phyloP scores from a whole-genome alignment of 2,797 vertebrate species.

The Xenops minutus region DNA sequence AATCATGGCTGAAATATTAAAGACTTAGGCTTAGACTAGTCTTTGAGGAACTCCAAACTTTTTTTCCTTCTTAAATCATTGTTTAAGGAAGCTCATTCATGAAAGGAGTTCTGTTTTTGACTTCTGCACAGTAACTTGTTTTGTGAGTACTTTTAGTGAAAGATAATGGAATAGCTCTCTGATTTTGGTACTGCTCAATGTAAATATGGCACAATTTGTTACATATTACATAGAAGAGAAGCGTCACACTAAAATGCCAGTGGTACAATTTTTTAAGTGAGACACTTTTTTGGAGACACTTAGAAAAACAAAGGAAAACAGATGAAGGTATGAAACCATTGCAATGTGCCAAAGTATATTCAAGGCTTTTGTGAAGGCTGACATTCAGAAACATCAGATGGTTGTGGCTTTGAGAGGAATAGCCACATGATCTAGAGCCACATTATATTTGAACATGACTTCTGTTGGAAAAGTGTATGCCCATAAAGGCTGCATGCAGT shows the following conservation, averaged over 20 bases:
- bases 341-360: not conserved
- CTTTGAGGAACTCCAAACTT: not conserved
- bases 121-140: not conserved
- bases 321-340: not conserved
- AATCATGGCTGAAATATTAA: not conserved
- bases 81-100: not conserved
- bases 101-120: not conserved
- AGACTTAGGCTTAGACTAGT: not conserved
- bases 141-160: not conserved
- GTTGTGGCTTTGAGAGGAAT: not conserved
- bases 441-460: not conserved
- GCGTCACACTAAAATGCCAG: not conserved
- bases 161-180: not conserved
- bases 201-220: not conserved
- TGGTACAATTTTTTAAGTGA: not conserved
- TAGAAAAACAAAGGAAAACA: not conserved
- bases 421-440: not conserved
- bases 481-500: rapidly evolving
- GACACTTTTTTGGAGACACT: not conserved
- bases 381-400: not conserved
- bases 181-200: not conserved
- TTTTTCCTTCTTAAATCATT: not conserved
- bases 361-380: not conserved
- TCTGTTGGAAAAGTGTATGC: not conserved
- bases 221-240: not conserved